Conservation (phyloP, 2,888 invertebrate species). For the Agrochola lota region DNA sequence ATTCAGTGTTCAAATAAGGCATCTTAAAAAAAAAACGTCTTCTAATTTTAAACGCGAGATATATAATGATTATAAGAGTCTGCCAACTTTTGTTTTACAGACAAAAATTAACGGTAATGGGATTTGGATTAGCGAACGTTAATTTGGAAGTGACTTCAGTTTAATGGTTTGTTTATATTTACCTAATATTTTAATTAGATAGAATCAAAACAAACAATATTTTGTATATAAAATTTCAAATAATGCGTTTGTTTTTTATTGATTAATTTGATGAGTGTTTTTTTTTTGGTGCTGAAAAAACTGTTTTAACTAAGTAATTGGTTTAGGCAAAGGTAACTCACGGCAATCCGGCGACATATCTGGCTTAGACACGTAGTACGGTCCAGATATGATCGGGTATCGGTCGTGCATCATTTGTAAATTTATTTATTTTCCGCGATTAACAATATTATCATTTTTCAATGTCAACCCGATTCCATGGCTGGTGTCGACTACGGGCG, state of each 20-base stretch:
- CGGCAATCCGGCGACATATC: conserved; percentile 75
- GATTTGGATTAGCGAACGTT: conserved; percentile 46
- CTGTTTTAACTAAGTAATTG: not conserved
- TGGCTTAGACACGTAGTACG: conserved; percentile 74
- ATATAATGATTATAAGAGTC: too few species aligned
- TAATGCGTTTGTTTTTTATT: not conserved
- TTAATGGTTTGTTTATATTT: not conserved
- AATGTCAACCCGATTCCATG: conserved; percentile 76
- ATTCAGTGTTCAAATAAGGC: conserved; percentile 18
- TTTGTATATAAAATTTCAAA: too few species aligned
- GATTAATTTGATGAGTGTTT: not conserved
- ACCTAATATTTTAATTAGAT: not conserved
- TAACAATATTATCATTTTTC: conserved; percentile 62
- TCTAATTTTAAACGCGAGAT: conserved; percentile 41
- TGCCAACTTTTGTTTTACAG: conserved; percentile 53
- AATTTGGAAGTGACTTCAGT: conserved; percentile 14
- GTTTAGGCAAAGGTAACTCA: conserved; percentile 69
- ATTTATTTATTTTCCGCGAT: conserved; percentile 45
- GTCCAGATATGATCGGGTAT: conserved; percentile 73
- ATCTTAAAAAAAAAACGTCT: conserved; percentile 26
- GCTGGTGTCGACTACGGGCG: conserved; percentile 71
- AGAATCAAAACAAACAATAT: too few species aligned
- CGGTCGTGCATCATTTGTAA: conserved; percentile 68
- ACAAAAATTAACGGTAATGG: conserved; percentile 31
- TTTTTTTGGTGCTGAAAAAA: not conserved